Evolutionary conservation across 2,797 vertebrate genomes (phyloP).

Genomic region (Holocentrus rufus): DNA sequence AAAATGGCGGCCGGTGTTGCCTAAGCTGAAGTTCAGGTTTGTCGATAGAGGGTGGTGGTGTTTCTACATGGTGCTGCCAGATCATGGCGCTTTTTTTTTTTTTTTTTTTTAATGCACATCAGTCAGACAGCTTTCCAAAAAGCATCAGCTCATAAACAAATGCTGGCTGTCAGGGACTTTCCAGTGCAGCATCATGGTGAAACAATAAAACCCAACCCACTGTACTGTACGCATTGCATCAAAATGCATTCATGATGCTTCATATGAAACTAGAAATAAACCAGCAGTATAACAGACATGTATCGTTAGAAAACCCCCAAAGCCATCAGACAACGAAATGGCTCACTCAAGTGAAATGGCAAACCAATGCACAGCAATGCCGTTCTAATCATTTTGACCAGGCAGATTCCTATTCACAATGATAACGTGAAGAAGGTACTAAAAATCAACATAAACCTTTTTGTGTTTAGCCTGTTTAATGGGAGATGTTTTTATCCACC

Average conservation of each 20-base stretch:
- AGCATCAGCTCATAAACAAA: background rate
- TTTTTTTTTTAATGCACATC: conserved; percentile 11
- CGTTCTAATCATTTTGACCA: no score
- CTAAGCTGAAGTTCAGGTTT: rapidly evolving
- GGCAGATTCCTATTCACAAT: no score
- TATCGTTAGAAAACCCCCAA: rapidly evolving
- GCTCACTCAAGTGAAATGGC: no score
- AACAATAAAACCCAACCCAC: conserved; percentile 26
- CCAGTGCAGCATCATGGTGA: background rate
- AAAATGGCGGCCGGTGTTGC: conserved; percentile 50
- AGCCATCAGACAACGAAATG: no score
- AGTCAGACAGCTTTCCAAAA: conserved; percentile 46
- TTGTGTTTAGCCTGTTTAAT: no score
- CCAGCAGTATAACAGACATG: background rate
- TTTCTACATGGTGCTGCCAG: background rate
- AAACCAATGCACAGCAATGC: no score
- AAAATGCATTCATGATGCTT: background rate
- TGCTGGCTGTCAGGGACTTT: conserved; percentile 49
- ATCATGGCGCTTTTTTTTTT: background rate
- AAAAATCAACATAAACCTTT: no score
- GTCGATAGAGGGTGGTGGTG: conserved; percentile 53
- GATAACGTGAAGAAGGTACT: no score
- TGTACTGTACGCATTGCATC: background rate
- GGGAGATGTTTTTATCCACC: no score
- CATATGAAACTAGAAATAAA: background rate